These are phyloP conservation scores for Abramis brama DNA, from an alignment of 2,113 vertebrate genomes.

Conservation along the genomic window DNA sequence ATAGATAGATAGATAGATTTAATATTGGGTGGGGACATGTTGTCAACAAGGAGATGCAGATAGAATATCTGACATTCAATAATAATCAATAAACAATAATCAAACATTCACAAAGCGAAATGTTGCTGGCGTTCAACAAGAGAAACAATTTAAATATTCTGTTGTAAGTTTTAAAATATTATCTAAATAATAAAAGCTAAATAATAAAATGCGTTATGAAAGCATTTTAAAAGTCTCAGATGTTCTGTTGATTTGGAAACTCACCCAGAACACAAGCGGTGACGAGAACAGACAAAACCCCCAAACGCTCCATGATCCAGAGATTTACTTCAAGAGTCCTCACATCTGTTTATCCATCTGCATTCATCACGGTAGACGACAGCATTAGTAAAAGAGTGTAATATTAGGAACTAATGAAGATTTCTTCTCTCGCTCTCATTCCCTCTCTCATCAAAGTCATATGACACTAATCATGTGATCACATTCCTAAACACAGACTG, in stretches of 20 bases:
- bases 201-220: not conserved
- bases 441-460: constrained; percentile 68
- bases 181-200: not conserved
- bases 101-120: not conserved
- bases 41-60: too few species aligned
- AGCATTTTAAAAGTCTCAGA: not conserved
- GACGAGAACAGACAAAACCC: constrained; percentile 57
- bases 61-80: too few species aligned
- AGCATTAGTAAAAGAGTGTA: constrained; percentile 9
- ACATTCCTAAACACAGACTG: constrained; percentile 11
- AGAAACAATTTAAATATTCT: not conserved
- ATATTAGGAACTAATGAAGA: constrained; percentile 43
- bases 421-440: constrained; percentile 31
- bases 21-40: too few species aligned
- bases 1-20: too few species aligned
- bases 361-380: constrained; percentile 47
- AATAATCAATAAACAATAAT: too few species aligned
- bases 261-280: constrained; percentile 70
- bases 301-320: constrained; percentile 68
- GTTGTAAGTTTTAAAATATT: not conserved
- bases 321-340: constrained; percentile 48
- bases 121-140: not conserved
- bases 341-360: constrained; percentile 59
- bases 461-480: constrained; percentile 79
- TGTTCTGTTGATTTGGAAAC: constrained; percentile 26